A percentile compares a stretch with the other conserved stretches of the same genome.
These are phyloP conservation scores for Sarcophaga carnaria DNA, from an alignment of 2,888 invertebrate genomes.

Conservation along the genomic window DNA sequence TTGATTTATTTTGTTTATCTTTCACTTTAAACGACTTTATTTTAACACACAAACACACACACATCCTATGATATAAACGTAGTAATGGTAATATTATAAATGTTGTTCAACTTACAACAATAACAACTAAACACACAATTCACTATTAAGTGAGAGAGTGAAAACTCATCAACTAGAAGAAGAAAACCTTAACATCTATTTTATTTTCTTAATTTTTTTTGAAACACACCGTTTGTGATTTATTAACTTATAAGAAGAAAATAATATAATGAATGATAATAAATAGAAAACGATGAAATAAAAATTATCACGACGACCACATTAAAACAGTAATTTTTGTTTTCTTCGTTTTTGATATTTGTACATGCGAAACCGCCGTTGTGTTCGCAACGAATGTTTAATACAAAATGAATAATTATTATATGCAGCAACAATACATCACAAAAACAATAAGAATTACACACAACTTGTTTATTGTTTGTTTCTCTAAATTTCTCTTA, in stretches of 20 bases:
- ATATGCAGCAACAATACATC: conserved; percentile 47
- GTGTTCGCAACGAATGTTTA: conserved; percentile 76
- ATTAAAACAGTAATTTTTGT: conserved; percentile 20
- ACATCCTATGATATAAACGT: too few species aligned
- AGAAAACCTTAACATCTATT: not conserved
- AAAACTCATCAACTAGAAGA: too few species aligned
- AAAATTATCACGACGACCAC: conserved; percentile 51
- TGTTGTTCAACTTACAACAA: too few species aligned
- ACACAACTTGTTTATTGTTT: conserved; percentile 39
- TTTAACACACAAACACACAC: too few species aligned
- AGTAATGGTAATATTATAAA: too few species aligned
- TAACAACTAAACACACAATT: too few species aligned
- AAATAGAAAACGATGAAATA: conserved; percentile 20
- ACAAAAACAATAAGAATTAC: conserved; percentile 33
- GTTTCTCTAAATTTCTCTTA: conserved; percentile 20
- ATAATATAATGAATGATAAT: conserved; percentile 33
- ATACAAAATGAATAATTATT: conserved; percentile 74
- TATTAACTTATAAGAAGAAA: not conserved
- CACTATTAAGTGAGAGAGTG: too few species aligned
- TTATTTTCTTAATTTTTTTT: not conserved
- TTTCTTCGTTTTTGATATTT: not conserved
- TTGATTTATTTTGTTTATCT: too few species aligned
- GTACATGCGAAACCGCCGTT: conserved; percentile 38
- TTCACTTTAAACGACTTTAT: too few species aligned
- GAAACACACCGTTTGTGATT: conserved; percentile 12